phyloP scores from a whole-genome alignment of 64 coral and sea anemone genomes.

The Anthopleura sola region DNA sequence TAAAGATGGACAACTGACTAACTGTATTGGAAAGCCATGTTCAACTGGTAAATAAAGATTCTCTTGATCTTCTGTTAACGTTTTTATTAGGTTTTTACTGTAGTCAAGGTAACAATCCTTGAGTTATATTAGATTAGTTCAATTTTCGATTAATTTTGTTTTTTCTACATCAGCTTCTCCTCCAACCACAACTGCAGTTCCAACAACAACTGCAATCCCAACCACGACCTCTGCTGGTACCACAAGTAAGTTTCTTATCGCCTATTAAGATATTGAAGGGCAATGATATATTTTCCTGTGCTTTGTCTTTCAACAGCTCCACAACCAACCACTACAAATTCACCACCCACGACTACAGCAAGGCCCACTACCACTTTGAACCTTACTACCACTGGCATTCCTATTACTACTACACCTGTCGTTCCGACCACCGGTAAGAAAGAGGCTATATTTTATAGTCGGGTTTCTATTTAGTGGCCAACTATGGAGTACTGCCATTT shows the following conservation, averaged over 20 bases:
- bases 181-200: background rate
- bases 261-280: background rate
- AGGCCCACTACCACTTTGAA: background rate
- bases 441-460: no score
- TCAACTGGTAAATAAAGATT: background rate
- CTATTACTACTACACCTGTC: conserved; percentile 2
- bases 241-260: background rate
- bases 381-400: background rate
- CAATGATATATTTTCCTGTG: background rate
- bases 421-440: background rate
- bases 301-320: conserved; percentile 11
- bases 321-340: conserved; percentile 10
- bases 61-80: no score
- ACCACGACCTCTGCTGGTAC: background rate
- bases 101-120: no score
- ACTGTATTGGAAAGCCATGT: conserved; percentile 2
- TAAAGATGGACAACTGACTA: conserved; percentile 20
- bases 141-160: no score
- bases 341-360: background rate
- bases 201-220: background rate
- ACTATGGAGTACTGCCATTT: no score
- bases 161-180: no score
- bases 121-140: no score
- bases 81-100: no score
- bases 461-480: no score